A percentile compares a stretch with the other conserved stretches of the same genome.
Conservation (phyloP, 2,113 vertebrate species). For the Nannospalax galili region DNA sequence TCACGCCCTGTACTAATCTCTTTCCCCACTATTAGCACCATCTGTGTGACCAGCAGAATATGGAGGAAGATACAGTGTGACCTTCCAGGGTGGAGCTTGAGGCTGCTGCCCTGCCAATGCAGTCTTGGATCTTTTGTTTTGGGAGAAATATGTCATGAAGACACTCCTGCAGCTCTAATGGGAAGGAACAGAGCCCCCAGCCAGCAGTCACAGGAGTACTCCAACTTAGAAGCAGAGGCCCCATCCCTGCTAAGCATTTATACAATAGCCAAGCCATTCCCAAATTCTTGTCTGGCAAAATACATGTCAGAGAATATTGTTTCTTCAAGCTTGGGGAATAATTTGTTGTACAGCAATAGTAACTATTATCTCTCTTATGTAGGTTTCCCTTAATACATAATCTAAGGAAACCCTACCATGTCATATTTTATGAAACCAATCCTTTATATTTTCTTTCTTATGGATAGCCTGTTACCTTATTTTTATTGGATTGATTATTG, state of each 20-base stretch:
- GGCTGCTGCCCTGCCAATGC: background rate
- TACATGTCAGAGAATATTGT: background rate
- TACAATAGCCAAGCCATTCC: background rate
- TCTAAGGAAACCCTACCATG: background rate
- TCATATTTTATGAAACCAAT: background rate
- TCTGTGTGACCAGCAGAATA: background rate
- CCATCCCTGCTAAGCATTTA: background rate
- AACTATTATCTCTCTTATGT: background rate
- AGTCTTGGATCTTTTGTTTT: background rate
- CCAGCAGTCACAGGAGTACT: background rate
- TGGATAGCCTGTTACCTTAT: background rate
- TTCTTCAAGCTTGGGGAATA: background rate
- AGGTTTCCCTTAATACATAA: background rate
- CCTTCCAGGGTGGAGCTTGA: background rate
- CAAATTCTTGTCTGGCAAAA: background rate
- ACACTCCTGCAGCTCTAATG: background rate
- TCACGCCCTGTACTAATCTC: background rate
- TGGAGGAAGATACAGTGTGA: background rate
- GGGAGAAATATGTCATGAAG: background rate
- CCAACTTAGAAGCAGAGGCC: background rate
- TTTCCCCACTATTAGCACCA: background rate
- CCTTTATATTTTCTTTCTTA: conserved; percentile 12
- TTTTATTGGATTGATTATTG: background rate
- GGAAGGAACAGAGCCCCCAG: background rate
- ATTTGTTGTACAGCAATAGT: background rate